phyloP scores from a whole-genome alignment of 2,113 vertebrate species.

The Erythrolamprus reginae region DNA sequence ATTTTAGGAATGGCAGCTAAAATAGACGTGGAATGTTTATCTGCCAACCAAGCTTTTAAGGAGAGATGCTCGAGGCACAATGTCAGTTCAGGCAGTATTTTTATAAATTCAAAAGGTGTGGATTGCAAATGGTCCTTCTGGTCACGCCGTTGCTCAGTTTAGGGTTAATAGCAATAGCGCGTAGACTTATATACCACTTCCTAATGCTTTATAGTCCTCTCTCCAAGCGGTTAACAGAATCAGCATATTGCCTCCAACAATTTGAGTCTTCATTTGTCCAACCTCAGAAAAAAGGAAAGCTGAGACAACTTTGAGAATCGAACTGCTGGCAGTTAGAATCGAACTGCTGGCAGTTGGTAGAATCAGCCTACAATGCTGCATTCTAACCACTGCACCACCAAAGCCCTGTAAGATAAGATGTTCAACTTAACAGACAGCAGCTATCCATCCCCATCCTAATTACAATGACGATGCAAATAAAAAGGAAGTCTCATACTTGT shows the following conservation, averaged over 20 bases:
- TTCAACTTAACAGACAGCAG: neutral
- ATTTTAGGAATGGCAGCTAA: conserved; percentile 38
- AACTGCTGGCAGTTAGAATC: neutral
- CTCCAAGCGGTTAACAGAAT: too few species aligned
- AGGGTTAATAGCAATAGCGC: neutral
- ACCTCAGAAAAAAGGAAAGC: neutral
- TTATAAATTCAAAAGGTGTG: neutral
- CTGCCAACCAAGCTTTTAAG: neutral
- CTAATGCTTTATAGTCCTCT: too few species aligned
- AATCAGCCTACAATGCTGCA: neutral
- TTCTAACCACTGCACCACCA: neutral
- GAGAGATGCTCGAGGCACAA: neutral
- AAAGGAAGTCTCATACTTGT: neutral
- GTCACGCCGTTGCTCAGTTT: neutral
- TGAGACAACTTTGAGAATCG: neutral
- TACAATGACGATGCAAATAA: neutral
- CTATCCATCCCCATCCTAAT: neutral
- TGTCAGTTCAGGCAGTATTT: neutral
- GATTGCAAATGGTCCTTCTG: neutral
- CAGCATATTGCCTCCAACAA: neutral
- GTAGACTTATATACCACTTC: neutral
- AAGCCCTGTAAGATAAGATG: neutral
- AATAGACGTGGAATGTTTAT: conserved; percentile 31
- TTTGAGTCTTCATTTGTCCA: neutral
- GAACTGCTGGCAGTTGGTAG: neutral